Conservation (phyloP, 2,113 vertebrate species). For the Passer domesticus region DNA sequence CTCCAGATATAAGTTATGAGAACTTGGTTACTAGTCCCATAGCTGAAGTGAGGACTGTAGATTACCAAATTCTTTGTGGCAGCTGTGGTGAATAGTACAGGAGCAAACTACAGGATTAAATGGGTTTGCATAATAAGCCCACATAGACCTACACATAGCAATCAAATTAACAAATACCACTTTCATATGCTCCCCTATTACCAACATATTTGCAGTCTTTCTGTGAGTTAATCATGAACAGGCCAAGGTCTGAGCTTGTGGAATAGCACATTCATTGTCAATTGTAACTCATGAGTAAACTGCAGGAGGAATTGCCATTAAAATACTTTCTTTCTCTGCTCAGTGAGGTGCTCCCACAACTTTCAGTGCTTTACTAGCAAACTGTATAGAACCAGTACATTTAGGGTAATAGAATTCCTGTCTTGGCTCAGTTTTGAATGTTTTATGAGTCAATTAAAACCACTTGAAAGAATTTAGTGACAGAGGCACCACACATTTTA, state of each 20-base stretch:
- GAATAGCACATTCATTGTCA: not conserved
- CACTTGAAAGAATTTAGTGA: constrained; percentile 43
- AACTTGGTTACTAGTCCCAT: not conserved
- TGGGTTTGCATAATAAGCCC: not conserved
- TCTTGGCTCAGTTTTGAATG: not conserved
- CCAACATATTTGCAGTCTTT: not conserved
- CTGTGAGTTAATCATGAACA: not conserved
- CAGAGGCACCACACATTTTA: constrained; percentile 33
- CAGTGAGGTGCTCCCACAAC: not conserved
- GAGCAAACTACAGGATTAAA: not conserved
- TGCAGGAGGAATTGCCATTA: not conserved
- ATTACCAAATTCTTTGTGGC: not conserved
- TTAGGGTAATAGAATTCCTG: constrained; percentile 16
- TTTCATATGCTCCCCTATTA: not conserved
- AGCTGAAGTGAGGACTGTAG: not conserved
- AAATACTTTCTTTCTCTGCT: not conserved
- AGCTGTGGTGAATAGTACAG: not conserved
- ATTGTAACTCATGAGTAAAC: constrained; percentile 12
- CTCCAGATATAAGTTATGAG: not conserved
- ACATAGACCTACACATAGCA: not conserved
- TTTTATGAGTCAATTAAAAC: constrained; percentile 59
- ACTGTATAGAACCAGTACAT: not conserved
- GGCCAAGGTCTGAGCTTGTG: not conserved
- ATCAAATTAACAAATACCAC: not conserved
- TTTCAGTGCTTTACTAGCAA: not conserved